A percentile compares a stretch with the other conserved stretches of the same genome.
These are phyloP conservation scores for Lampropteryx suffumata DNA, from an alignment of 2,888 invertebrate species.

Conservation along the genomic window DNA sequence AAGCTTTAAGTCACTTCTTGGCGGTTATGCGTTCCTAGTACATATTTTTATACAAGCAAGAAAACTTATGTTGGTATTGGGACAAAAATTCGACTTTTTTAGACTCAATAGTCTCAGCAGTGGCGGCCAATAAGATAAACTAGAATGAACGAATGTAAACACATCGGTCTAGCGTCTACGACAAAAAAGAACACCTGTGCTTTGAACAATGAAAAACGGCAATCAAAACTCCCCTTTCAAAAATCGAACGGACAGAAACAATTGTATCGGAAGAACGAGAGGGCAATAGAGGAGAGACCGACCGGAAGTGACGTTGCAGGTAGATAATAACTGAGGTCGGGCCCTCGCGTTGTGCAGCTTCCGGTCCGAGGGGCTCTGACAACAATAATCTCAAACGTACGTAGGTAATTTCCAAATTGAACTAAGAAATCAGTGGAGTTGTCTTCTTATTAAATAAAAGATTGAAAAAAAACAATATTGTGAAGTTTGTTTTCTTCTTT, in stretches of 20 bases:
- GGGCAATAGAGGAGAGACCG: constrained; percentile 42
- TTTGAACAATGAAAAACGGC: constrained; percentile 24
- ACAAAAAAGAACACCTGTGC: constrained; percentile 24
- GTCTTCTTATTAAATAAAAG: constrained; percentile 3
- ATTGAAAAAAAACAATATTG: background rate
- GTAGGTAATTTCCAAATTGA: constrained; percentile 72
- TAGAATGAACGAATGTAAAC: too few relatives aligned
- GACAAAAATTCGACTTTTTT: too few relatives aligned
- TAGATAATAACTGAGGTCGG: constrained; percentile 68
- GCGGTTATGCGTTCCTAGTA: too few relatives aligned
- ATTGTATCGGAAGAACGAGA: constrained; percentile 38
- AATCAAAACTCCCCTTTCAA: constrained; percentile 39
- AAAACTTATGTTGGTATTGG: too few relatives aligned
- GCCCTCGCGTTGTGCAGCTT: constrained; percentile 69
- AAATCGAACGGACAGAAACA: constrained; percentile 45
- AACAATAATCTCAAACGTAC: constrained; percentile 75
- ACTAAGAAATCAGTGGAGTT: constrained; percentile 48
- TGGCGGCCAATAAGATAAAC: too few relatives aligned
- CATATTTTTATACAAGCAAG: too few relatives aligned
- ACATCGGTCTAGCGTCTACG: background rate
- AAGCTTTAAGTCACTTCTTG: too few relatives aligned
- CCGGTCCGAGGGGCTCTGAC: constrained; percentile 64
- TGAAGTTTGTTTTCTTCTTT: too few relatives aligned
- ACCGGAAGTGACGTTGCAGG: constrained; percentile 78
- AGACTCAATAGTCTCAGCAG: too few relatives aligned